Evolutionary conservation across 2,797 vertebrate genomes (phyloP).

Genomic region (Onychomys leucogaster): DNA sequence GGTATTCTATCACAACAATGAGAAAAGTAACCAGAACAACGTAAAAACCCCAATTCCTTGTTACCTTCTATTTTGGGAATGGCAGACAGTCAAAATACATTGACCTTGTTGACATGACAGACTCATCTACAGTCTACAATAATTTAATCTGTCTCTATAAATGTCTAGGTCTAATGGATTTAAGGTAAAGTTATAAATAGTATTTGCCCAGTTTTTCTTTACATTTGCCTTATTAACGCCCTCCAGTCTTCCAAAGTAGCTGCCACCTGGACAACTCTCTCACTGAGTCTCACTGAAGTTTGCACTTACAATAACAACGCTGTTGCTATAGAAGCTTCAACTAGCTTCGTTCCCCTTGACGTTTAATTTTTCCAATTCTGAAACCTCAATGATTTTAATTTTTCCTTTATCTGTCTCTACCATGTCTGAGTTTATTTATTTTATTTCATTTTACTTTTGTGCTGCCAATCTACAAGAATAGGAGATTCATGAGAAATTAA

Average conservation of each 20-base stretch:
- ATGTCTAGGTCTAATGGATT: neutral
- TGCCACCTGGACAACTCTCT: neutral
- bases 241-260: no score
- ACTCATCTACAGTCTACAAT: neutral
- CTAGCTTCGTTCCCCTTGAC: neutral
- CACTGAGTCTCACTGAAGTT: neutral
- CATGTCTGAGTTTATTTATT: neutral
- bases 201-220: neutral
- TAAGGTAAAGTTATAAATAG: neutral
- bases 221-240: neutral
- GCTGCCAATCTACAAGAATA: neutral
- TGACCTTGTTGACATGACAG: neutral
- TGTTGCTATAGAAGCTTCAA: neutral
- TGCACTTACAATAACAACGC: neutral
- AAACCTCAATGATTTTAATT: neutral
- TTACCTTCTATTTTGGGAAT: neutral
- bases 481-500: neutral
- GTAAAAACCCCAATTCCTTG: neutral
- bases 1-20: neutral
- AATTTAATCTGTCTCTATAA: neutral
- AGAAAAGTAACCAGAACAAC: neutral
- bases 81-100: neutral
- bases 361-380: neutral
- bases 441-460: neutral
- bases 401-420: neutral